Evolutionary conservation across 2,888 invertebrate species (phyloP).

Genomic region (Leptura quadrifasciata): DNA sequence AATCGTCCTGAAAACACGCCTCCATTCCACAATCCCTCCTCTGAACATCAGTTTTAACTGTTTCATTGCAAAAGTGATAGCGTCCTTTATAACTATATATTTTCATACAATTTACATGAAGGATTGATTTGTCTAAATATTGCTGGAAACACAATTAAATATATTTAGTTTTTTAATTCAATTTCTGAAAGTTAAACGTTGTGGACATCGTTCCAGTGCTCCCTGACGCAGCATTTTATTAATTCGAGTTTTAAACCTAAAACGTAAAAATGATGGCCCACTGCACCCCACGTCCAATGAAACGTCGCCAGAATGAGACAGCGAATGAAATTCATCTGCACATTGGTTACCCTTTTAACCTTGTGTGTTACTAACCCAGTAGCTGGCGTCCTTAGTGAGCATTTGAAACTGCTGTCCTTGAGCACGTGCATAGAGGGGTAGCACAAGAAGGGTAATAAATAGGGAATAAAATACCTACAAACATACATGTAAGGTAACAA

Average conservation of each 20-base stretch:
- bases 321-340: constrained; percentile 19
- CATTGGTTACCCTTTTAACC: constrained; percentile 29
- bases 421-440: constrained; percentile 20
- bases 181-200: too few relatives aligned
- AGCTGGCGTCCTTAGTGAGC: constrained; percentile 8
- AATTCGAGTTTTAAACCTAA: background rate
- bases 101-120: too few relatives aligned
- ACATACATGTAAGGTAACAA: background rate
- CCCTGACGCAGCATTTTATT: background rate
- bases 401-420: constrained; percentile 17
- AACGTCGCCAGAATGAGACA: background rate
- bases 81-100: too few relatives aligned
- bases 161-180: too few relatives aligned
- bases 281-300: background rate
- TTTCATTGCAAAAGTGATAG: too few relatives aligned
- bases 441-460: constrained; percentile 14
- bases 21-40: too few relatives aligned
- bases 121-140: too few relatives aligned
- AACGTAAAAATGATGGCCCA: background rate
- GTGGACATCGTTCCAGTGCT: too few relatives aligned
- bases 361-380: constrained; percentile 39
- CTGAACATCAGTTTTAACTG: too few relatives aligned
- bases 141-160: too few relatives aligned
- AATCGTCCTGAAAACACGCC: too few relatives aligned
- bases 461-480: constrained; percentile 1